Percentiles rank a stretch among this genome's conserved stretches.
These are phyloP conservation scores for Neofelis nebulosa DNA, from an alignment of 2,113 vertebrate species.

Conservation along the genomic window DNA sequence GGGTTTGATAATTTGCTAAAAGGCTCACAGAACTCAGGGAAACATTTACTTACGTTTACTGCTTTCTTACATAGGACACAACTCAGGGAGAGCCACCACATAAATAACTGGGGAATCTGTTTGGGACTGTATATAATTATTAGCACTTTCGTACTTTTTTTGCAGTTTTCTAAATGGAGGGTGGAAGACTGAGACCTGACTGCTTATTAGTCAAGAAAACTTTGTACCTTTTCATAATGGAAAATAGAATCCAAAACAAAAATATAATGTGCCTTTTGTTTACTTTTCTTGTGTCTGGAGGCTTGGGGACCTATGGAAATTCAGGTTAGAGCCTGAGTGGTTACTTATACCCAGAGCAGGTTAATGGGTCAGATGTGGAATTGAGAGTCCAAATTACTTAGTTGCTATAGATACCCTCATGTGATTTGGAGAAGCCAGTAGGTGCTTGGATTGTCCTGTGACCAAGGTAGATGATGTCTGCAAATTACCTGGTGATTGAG, in stretches of 20 bases:
- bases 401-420: not conserved
- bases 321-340: not conserved
- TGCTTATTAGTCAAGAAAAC: not conserved
- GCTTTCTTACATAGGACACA: not conserved
- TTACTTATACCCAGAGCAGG: not conserved
- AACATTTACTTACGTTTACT: not conserved
- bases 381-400: not conserved
- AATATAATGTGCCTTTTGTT: not conserved
- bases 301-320: not conserved
- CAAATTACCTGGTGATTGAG: not conserved
- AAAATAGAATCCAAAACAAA: not conserved
- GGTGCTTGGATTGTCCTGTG: not conserved
- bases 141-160: not conserved
- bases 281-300: not conserved
- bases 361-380: not conserved
- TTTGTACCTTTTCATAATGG: not conserved
- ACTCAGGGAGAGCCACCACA: not conserved
- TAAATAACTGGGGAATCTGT: not conserved
- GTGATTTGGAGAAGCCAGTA: not conserved
- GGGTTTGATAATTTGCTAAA: not conserved
- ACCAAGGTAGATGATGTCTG: not conserved
- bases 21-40: not conserved
- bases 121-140: not conserved
- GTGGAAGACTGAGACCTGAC: not conserved
- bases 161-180: not conserved